Evolutionary conservation across 2,888 invertebrate genomes (phyloP).

Genomic region (Aphodius granarius): DNA sequence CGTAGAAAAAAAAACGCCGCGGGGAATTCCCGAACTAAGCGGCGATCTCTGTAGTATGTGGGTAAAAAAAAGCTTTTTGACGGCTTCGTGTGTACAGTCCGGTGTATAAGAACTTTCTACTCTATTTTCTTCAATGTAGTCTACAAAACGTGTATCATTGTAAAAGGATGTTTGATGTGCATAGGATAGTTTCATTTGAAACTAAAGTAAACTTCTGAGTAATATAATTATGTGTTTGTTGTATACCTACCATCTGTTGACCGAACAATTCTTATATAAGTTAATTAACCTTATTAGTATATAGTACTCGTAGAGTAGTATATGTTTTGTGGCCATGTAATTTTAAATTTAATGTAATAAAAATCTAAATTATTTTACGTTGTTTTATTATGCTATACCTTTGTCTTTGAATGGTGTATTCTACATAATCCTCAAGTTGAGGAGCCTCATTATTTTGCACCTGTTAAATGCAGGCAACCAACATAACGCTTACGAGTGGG

Average conservation of each 20-base stretch:
- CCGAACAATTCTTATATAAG: constrained; percentile 21
- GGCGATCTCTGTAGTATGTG: no score
- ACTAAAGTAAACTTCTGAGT: constrained; percentile 20
- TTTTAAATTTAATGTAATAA: constrained; percentile 58
- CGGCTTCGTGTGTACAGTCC: constrained; percentile 46
- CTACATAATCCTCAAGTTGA: no score
- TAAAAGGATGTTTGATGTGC: constrained; percentile 45
- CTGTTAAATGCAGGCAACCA: no score
- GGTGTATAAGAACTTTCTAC: constrained; percentile 34
- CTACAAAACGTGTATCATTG: constrained; percentile 31
- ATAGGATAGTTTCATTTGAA: constrained; percentile 36
- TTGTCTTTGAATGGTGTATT: no score
- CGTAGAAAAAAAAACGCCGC: constrained; percentile 39
- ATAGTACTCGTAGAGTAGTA: constrained; percentile 47
- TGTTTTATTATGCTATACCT: no score
- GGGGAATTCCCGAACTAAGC: constrained; percentile 27
- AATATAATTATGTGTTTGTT: constrained; percentile 15
- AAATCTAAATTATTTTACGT: constrained; percentile 52
- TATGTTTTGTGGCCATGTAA: constrained; percentile 58
- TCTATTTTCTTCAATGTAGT: constrained; percentile 32
- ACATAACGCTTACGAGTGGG: no score
- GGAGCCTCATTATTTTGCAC: no score
- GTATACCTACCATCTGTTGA: constrained; percentile 10
- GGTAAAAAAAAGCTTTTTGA: constrained; percentile 39
- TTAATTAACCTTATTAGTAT: constrained; percentile 15